Base-by-base conservation (phyloP, 2,888 invertebrate species). In the Rhamnusium bicolor region DNA sequence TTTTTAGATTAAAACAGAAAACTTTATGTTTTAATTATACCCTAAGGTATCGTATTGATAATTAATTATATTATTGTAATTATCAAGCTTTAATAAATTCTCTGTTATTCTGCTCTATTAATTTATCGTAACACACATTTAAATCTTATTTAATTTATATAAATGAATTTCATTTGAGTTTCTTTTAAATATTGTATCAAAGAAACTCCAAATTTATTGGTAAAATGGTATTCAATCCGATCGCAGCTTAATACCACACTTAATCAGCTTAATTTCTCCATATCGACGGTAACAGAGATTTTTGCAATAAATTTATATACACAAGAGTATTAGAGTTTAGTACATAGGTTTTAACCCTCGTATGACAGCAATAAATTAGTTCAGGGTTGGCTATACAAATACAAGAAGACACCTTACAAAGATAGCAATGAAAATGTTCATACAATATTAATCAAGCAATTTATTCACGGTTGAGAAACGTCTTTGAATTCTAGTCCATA, bases 361-460 rank as follows among this genome's bases (percentile, higher is more conserved):
- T 47, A 14, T 6, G 2, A 19, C 5, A 10, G 51, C 51, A 8
- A 51, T 51, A 51, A 51, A 51, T 51, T 51, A 51, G 6, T 18
- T 6, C 51, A 51, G 19, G 16, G 18, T 51, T 18, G 0, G 4
- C 51, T 51, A 18, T 18, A 60, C 40, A 32, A 19, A 32, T 40
- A 32, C 19, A 40, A 18, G 1, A 16, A 58, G 58, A 18, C 58
- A 58, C 2, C 24, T 58, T 32, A 14, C 14, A 56, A 56, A 14
- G 27, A 29, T 32, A 10, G 18, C 58, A 8, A 18, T 29, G 60
- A 60, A 60, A 60, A 40, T 40, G 19, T 32, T 16, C 60, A 29
- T 60, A 12, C 18, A 60, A 60, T 60, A 60, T 60, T 60, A 60
- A 60, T 29, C 32, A 32, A 40, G 40, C 32, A 60, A 40, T 40